Percentiles rank a stretch among this genome's conserved stretches.
Conservation (phyloP, 1,140 invertebrate species). For the Neodiprion lecontei region DNA sequence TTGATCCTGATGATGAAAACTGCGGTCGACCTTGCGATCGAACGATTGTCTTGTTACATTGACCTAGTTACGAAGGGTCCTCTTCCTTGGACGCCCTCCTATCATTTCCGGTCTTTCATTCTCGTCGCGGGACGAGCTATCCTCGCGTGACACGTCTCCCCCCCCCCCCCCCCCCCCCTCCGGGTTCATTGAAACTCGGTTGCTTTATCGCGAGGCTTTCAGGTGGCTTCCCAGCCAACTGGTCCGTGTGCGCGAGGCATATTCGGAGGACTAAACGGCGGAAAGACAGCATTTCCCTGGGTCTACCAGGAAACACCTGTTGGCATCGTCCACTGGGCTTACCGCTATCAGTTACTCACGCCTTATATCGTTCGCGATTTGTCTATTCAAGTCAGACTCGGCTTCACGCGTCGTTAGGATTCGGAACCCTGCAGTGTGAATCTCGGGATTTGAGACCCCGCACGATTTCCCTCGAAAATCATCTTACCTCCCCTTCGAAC, state of each 20-base stretch:
- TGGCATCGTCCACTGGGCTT: background rate
- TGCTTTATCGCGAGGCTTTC: slow-evolving; percentile 3
- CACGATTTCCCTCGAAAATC: too few relatives aligned
- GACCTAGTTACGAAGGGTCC: too few relatives aligned
- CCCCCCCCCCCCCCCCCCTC: background rate
- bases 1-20: too few relatives aligned
- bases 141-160: background rate
- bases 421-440: too few relatives aligned
- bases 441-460: too few relatives aligned
- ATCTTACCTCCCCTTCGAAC: too few relatives aligned
- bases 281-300: background rate
- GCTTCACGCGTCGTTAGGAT: background rate
- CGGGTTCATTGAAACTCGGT: background rate
- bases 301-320: background rate
- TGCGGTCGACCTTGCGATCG: too few relatives aligned
- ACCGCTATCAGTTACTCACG: too few relatives aligned
- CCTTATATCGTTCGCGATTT: background rate
- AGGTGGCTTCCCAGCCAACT: background rate
- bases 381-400: background rate
- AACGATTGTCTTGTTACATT: too few relatives aligned
- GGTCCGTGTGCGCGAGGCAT: background rate
- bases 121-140: background rate
- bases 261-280: background rate
- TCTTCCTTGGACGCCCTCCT: too few relatives aligned
- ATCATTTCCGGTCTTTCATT: background rate